phyloP scores from a whole-genome alignment of 2,888 invertebrate genomes.

The Sacculina carcini region DNA sequence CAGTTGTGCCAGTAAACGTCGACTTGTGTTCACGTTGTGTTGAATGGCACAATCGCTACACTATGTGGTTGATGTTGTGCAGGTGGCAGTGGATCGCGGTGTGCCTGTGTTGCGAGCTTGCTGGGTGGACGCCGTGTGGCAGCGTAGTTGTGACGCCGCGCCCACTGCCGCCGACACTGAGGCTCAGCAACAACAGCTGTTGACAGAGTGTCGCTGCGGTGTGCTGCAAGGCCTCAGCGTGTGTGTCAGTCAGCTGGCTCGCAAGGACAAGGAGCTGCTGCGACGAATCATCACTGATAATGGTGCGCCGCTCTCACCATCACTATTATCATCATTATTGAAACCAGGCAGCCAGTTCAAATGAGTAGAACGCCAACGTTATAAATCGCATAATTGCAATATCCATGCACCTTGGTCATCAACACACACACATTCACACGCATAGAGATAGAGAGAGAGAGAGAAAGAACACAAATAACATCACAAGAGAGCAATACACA shows the following conservation, averaged over 20 bases:
- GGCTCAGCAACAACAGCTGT: constrained; percentile 32
- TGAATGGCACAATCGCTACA: too few species aligned
- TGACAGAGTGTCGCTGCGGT: constrained; percentile 33
- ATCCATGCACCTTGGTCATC: too few species aligned
- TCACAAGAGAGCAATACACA: too few species aligned
- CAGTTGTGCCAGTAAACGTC: background rate
- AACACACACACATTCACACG: too few species aligned
- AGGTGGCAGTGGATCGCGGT: constrained; percentile 36
- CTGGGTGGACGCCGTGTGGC: constrained; percentile 63
- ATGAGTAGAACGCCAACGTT: too few species aligned
- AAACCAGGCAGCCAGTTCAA: too few species aligned
- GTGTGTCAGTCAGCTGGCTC: constrained; percentile 44
- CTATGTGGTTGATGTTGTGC: background rate
- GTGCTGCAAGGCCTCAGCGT: constrained; percentile 50
- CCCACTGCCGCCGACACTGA: constrained; percentile 20
- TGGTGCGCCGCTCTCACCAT: too few species aligned
- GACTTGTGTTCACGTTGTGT: background rate
- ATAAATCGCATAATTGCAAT: too few species aligned
- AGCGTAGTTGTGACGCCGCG: constrained; percentile 34
- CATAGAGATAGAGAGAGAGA: too few species aligned
- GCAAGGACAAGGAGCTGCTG: constrained; percentile 33
- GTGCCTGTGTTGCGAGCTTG: constrained; percentile 44
- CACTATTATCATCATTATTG: too few species aligned
- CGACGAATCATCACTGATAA: constrained; percentile 39
- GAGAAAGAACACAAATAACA: too few species aligned